A percentile compares a stretch with the other conserved stretches of the same genome.
These are phyloP conservation scores for Scelioninae gen. 2 DNA, from an alignment of 2,888 invertebrate genomes.

Conservation along the genomic window DNA sequence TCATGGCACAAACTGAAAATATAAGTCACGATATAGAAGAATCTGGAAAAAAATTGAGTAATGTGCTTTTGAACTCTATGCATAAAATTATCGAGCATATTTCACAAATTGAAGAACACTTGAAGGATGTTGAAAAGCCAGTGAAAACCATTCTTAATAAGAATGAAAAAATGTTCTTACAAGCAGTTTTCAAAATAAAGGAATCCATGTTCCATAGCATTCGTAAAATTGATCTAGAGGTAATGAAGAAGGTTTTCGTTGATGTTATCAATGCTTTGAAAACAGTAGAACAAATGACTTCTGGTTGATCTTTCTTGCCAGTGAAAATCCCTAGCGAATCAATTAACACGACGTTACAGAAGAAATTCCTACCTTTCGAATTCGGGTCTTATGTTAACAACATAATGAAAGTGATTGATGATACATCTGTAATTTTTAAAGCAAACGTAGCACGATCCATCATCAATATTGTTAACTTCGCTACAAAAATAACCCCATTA, in stretches of 20 bases:
- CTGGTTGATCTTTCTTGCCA: background rate
- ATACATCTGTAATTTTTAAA: background rate
- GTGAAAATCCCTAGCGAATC: background rate
- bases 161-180: constrained; percentile 8
- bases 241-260: constrained; percentile 1
- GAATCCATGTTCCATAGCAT: background rate
- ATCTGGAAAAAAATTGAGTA: constrained; percentile 2
- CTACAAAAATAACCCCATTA: constrained; percentile 3
- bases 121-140: constrained; percentile 15
- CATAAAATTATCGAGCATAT: constrained; percentile 2
- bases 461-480: constrained; percentile 4
- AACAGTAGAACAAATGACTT: background rate
- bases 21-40: background rate
- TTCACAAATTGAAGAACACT: constrained; percentile 11
- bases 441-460: constrained; percentile 13
- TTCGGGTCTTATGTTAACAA: constrained; percentile 9
- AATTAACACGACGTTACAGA: background rate
- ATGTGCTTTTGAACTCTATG: constrained; percentile 8
- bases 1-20: background rate
- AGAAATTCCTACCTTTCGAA: constrained; percentile 21
- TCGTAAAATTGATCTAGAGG: background rate
- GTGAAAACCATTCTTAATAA: background rate
- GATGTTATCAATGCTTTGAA: constrained; percentile 17
- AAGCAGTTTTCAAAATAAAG: constrained; percentile 9
- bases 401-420: background rate